Percentiles rank a stretch among this genome's conserved stretches.
Conservation (phyloP, 2,888 invertebrate genomes). For the Ctena decussata region DNA sequence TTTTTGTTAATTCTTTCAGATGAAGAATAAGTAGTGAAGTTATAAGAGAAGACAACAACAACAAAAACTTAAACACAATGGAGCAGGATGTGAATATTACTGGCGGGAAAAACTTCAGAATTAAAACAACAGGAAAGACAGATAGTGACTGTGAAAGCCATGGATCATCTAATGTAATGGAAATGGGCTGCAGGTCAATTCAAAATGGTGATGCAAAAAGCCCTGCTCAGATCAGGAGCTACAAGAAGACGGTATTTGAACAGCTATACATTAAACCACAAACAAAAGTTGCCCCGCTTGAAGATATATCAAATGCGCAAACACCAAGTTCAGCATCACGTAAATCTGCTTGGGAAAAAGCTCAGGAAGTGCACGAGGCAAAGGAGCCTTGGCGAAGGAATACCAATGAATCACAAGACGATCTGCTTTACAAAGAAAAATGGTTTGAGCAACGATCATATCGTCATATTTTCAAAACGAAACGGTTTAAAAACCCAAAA, state of each 20-base stretch:
- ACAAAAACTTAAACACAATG: neutral
- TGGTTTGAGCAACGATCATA: constrained; percentile 56
- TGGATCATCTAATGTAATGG: neutral
- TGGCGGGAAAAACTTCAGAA: neutral
- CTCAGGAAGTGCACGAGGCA: constrained; percentile 74
- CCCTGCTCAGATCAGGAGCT: neutral
- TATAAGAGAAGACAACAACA: neutral
- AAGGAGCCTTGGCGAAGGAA: constrained; percentile 39
- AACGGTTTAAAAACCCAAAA: constrained; percentile 92
- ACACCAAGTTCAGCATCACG: constrained; percentile 46
- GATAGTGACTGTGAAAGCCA: neutral
- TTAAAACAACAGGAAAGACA: neutral
- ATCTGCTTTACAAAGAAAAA: constrained; percentile 49
- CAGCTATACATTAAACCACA: constrained; percentile 4
- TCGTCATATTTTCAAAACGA: constrained; percentile 74
- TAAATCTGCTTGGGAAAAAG: constrained; percentile 83
- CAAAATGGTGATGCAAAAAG: constrained; percentile 1
- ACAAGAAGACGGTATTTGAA: neutral
- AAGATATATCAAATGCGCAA: constrained; percentile 19
- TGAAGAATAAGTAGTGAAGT: neutral
- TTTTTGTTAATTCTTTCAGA: neutral
- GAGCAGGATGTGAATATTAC: constrained; percentile 12
- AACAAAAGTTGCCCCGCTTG: constrained; percentile 12
- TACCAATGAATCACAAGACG: constrained; percentile 43
- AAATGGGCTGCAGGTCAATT: neutral